Conservation (phyloP, 2,888 invertebrate species). For the Agrochola lychnidis region DNA sequence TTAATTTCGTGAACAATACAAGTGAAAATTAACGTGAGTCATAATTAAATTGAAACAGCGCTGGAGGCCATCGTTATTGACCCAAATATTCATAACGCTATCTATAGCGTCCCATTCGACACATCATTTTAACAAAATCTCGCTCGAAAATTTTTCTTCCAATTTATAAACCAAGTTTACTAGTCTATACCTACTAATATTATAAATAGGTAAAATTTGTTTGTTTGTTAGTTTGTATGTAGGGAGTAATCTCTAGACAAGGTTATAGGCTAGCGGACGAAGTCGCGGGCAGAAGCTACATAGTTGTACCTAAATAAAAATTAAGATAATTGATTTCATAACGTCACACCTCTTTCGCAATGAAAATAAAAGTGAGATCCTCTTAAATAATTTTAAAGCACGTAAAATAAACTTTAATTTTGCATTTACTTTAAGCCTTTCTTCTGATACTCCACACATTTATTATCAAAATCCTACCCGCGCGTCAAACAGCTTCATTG, state of each 20-base stretch:
- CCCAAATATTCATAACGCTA: conserved; percentile 75
- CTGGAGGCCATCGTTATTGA: conserved; percentile 82
- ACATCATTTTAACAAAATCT: conserved; percentile 56
- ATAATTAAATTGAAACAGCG: conserved; percentile 69
- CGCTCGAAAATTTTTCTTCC: conserved; percentile 18
- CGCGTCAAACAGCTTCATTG: conserved; percentile 44
- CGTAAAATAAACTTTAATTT: neutral
- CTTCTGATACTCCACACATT: neutral
- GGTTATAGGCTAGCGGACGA: no score
- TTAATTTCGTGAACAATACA: conserved; percentile 54
- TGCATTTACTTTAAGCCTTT: neutral
- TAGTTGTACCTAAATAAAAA: neutral
- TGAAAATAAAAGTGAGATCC: neutral
- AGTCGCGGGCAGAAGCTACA: no score
- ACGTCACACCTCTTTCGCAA: neutral
- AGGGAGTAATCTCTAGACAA: no score
- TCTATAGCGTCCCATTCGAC: conserved; percentile 71
- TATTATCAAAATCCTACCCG: conserved; percentile 28
- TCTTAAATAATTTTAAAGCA: neutral
- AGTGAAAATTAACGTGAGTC: conserved; percentile 62
- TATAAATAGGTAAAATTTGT: no score
- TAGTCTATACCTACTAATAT: no score
- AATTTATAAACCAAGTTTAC: neutral
- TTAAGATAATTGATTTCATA: neutral
- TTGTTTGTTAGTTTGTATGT: no score